A percentile compares a stretch with the other conserved stretches of the same genome.
phyloP scores from a whole-genome alignment of 2,113 vertebrate species.

The Gopherus evgoodei region DNA sequence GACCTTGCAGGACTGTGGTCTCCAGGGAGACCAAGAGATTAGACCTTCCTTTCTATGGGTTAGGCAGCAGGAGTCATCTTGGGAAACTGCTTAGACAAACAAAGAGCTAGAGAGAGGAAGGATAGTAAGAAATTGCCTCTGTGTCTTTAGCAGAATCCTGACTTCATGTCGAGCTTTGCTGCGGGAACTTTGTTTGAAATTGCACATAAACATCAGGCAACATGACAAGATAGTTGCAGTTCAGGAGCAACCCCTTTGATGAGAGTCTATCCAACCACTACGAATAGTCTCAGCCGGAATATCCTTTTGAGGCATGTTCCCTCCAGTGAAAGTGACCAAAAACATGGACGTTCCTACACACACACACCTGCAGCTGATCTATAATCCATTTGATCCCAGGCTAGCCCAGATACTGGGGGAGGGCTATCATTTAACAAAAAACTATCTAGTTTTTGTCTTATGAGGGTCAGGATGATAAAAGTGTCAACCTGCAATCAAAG shows the following conservation, averaged over 20 bases:
- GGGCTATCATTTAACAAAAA: background rate
- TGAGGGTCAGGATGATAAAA: background rate
- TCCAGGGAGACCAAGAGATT: constrained; percentile 57
- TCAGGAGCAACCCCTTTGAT: constrained; percentile 39
- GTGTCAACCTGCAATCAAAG: background rate
- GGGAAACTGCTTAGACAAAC: constrained; percentile 80
- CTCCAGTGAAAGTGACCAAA: background rate
- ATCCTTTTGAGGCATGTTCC: background rate
- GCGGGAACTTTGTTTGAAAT: constrained; percentile 62
- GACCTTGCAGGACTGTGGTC: constrained; percentile 65
- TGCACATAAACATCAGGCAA: constrained; percentile 63
- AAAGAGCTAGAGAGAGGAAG: constrained; percentile 77
- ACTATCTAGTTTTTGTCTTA: background rate
- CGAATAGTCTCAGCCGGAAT: constrained; percentile 7
- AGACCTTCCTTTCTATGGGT: constrained; percentile 73
- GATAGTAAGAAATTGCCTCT: constrained; percentile 73
- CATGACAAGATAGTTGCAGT: constrained; percentile 44
- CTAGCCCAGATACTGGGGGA: background rate
- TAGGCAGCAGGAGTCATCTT: constrained; percentile 80
- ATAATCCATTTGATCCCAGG: background rate
- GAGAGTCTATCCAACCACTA: constrained; percentile 36
- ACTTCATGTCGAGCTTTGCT: constrained; percentile 63
- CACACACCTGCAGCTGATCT: background rate
- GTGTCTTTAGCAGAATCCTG: constrained; percentile 57
- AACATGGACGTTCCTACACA: background rate